Evolutionary conservation across 1,140 invertebrate genomes (phyloP), one percentile per base, ranked within the genome.

Genomic region (Anthonomus grandis): DNA sequence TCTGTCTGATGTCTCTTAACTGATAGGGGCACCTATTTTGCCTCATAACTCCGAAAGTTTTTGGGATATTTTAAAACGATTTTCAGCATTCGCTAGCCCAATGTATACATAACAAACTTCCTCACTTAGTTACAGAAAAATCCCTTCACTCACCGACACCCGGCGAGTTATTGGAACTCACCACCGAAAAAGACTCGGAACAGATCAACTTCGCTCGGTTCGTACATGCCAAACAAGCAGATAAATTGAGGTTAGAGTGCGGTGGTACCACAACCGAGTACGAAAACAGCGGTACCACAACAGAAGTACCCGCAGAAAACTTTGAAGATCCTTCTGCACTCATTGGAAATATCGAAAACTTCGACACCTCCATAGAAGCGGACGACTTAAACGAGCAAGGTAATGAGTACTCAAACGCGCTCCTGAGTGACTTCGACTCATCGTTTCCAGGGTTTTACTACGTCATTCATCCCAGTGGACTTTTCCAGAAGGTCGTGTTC

Each of bases 381-480:
- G n/a, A 6, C n/a, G 27, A 31, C n/a, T n/a, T 31, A 8, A 31
- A 31, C n/a, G 27, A 31, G n/a, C 27, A 31, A 31, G 27, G 27
- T 31, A 31, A 31, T 31, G n/a, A 31, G 27, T 31, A 8, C n/a
- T 31, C 6, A 6, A n/a, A 31, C n/a, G n/a, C n/a, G 6, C 6
- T 31, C n/a, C 27, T 31, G 6, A 31, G n/a, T 31, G n/a, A 31
- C 27, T 31, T 31, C n/a, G n/a, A n/a, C 6, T 31, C n/a, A n/a
- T 31, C n/a, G n/a, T 8, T 38, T 38, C 17, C 17, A 36, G 78
- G 78, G 6, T 74, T 79, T 17, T 81, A 81, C 64, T 80, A 76
- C 64, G 66, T 81, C 9, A 76, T 76, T n/a, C 72, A 80, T 59
- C 79, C 79, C 5, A 74, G 76, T 59, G 79, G 79, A 4, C 66